Evolutionary conservation across 2,888 invertebrate genomes (phyloP), one percentile per base, ranked within the genome.

Genomic region (Morpho helenor): DNA sequence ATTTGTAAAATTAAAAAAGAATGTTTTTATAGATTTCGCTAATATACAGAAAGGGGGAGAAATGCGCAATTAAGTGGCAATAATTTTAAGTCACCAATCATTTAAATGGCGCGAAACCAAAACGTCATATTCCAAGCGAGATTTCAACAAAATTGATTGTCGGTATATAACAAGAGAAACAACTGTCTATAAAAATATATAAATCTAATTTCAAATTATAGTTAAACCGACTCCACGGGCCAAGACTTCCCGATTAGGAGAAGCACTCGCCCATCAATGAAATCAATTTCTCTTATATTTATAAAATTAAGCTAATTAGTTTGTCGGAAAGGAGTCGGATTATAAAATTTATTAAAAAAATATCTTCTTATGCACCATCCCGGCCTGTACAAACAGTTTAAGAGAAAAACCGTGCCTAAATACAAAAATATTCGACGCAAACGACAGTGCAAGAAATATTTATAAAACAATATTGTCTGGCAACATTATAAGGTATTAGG

Each of bases 131-230:
- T 60, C 41, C 42, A 43, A 60, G 61, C 64, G 54, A 41, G 52
- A 64, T 56, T 50, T 76, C 76, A 87, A 87, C 86, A 82, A 87
- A 88, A 87, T 81, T 78, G 81, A 83, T 85, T 81, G 77, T 82
- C 80, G 66, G 68, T 67, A 68, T 79, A 76, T 77, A 88, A 88
- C 88, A 86, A 82, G 69, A 82, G 78, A 85, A 88, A 87, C 76
- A 87, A 89, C 83, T 77, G 77, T 76, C 82, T 89, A 89, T 87
- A 86, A 88, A 88, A 87, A 89, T 88, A 89, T 88, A 87, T 86
- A 84, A 84, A 80, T 87, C 82, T 85, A 82, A 87, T 85, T 84
- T 85, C 75, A 84, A 87, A 87, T 75, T 64, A 75, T 75, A 80
- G 72, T 73, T 73, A 72, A 68, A 65, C 75, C 73, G 77, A 76